Evolutionary conservation across 2,113 vertebrate genomes (phyloP).

Genomic region (Cryptomyrus ogoouensis): DNA sequence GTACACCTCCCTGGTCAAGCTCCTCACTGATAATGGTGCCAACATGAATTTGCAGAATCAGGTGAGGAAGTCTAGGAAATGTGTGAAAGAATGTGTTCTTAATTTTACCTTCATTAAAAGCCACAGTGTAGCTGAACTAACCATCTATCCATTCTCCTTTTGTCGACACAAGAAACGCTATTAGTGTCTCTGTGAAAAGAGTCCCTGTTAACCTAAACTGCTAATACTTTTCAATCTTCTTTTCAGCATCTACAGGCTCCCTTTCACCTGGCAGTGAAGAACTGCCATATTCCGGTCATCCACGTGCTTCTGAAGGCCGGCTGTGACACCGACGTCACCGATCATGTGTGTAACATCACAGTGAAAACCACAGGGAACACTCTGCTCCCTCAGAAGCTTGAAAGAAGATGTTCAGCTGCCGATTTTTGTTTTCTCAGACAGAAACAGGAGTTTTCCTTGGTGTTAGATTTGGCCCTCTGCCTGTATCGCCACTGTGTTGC

Average conservation of each 20-base stretch:
- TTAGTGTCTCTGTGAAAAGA: neutral
- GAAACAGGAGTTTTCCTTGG: neutral
- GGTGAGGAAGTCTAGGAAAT: constrained; percentile 50
- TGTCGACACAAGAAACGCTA: neutral
- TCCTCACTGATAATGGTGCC: constrained; percentile 65
- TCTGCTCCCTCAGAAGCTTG: neutral
- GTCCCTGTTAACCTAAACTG: neutral
- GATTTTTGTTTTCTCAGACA: neutral
- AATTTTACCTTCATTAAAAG: neutral
- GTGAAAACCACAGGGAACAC: neutral
- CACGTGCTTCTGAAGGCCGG: constrained; percentile 64
- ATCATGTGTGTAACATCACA: constrained; percentile 59
- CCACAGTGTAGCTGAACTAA: neutral
- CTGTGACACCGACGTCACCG: constrained; percentile 61
- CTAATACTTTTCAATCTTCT: constrained; percentile 32
- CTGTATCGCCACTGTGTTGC: neutral
- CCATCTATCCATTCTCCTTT: neutral
- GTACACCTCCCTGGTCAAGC: constrained; percentile 59
- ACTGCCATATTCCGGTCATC: constrained; percentile 60
- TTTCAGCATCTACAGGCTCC: constrained; percentile 66
- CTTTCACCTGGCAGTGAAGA: constrained; percentile 76
- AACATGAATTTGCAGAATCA: constrained; percentile 56
- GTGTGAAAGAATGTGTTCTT: neutral
- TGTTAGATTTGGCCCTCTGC: neutral
- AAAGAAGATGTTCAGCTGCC: neutral